Conservation (phyloP, 2,888 invertebrate genomes). For the Chrysina gloriosa region DNA sequence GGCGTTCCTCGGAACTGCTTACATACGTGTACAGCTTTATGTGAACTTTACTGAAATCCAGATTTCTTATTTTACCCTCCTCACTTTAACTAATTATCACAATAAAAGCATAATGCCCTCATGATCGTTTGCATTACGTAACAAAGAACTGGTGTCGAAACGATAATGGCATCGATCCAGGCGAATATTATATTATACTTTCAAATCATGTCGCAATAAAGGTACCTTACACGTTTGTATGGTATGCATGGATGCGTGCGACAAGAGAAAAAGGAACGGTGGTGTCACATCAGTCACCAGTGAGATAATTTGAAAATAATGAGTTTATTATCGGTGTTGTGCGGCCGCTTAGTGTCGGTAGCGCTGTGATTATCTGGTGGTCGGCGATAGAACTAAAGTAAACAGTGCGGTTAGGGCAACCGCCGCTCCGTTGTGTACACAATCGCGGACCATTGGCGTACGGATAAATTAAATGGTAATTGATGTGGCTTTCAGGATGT, state of each 20-base stretch:
- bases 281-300: constrained; percentile 48
- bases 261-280: constrained; percentile 16
- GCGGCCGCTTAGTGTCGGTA: constrained; percentile 51
- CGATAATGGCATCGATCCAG: constrained; percentile 1
- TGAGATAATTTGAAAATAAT: constrained; percentile 55
- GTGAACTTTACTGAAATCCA: not conserved
- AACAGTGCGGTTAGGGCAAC: constrained; percentile 48
- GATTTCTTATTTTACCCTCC: not conserved
- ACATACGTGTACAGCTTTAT: too few relatives aligned
- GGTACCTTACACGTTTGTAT: not conserved
- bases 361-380: constrained; percentile 54
- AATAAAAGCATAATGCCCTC: not conserved
- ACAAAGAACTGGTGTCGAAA: not conserved
- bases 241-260: not conserved
- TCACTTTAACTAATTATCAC: not conserved
- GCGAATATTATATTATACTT: constrained; percentile 40
- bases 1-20: too few relatives aligned
- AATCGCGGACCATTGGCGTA: constrained; percentile 40
- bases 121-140: not conserved
- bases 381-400: constrained; percentile 53
- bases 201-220: constrained; percentile 40
- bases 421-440: constrained; percentile 37
- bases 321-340: constrained; percentile 54
- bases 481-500: not conserved
- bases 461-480: constrained; percentile 28